Evolutionary conservation across 2,113 vertebrate species (phyloP), one percentile per base, ranked within the genome.

Genomic region (Psilopogon haemacephalus): DNA sequence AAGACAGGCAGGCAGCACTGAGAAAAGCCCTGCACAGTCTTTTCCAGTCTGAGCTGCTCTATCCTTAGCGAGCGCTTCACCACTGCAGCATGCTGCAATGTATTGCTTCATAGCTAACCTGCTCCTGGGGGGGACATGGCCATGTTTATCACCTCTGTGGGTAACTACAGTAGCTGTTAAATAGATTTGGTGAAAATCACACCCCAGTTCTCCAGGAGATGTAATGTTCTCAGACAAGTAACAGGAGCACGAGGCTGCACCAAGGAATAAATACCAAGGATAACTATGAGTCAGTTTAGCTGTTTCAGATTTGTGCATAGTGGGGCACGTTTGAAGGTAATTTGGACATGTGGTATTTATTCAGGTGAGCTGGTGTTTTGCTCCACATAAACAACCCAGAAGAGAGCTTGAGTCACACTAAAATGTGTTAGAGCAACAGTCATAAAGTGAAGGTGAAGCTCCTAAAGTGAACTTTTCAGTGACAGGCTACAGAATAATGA

Each of bases 81-180:
- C 8, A 1, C 55, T 32, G 30, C 19, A n/a, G 55, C 0, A 5
- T 28, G 38, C 32, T 79, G 67, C 15, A 48, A 62, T 3, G 28
- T 5, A 6, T 50, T 75, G 74, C 56, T 54, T 69, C 64, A 7
- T 2, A 44, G 33, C 27, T 55, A 62, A 48, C 0, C 0, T 0
- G 2, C 16, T 75, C 20, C 74, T 84, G 35, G 24, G 52, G 42
- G n/a, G 35, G n/a, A 44, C 2, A 3, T 14, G 32, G 27, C 26
- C 26, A 44, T 1, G 0, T 32, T 84, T 68, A 55, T 84, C 58
- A 50, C 59, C 37, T 42, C 17, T 38, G 7, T 37, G 24, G 24
- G 27, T 24, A 64, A 55, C 64, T 84, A 14, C 1, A 50, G 56
- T 2, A 60, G 68, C 55, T 70, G 38, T 37, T 73, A 60, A 87